Base-by-base conservation (phyloP, 2,888 invertebrate species). In the Callyntrura guangdongensis region DNA sequence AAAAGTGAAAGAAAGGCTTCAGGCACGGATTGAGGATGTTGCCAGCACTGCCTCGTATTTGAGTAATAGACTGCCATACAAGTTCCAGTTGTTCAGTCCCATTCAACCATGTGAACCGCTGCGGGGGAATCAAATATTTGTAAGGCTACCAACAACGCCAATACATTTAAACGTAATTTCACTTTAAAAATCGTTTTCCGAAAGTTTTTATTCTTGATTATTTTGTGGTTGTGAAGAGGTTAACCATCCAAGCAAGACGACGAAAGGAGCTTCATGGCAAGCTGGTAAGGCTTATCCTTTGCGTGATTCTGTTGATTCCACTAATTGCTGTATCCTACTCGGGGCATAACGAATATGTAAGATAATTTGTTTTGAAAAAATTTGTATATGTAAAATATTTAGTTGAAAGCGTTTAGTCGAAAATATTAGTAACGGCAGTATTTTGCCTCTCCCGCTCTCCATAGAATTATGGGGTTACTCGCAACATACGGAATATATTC, bases 161-260 rank as follows among this genome's bases (percentile, higher is more conserved):
- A n/a, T n/a, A n/a, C n/a, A n/a, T n/a, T n/a, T n/a, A 20, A 64
- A 11, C 20, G 56, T 53, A 49, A 17, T 5, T 27, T 64, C 12
- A 36, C n/a, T 69, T 79, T 14, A 49, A 36, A 17, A 11, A 22
- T 14, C 49, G n/a, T 2, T 61, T 53, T 20, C 20, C n/a, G 25
- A 49, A 25, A 56, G 2, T 59, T 79, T 27, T 12, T 49, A 17
- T 22, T n/a, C n/a, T n/a, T n/a, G n/a, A n/a, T n/a, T n/a, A n/a
- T n/a, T n/a, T n/a, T n/a, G n/a, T n/a, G n/a, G n/a, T n/a, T 56
- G 25, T 25, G 14, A 49, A 90, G 90, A 47, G 90, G 53, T 49
- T 91, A 4, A 91, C 90, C 11, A 86, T 92, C 47, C 81, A 90
- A 61, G 93, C 92, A 9, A 86, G 92, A 14, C 49, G 91, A 36